Evolutionary conservation across 2,113 vertebrate species (phyloP).

Genomic region (Noturus placidus): DNA sequence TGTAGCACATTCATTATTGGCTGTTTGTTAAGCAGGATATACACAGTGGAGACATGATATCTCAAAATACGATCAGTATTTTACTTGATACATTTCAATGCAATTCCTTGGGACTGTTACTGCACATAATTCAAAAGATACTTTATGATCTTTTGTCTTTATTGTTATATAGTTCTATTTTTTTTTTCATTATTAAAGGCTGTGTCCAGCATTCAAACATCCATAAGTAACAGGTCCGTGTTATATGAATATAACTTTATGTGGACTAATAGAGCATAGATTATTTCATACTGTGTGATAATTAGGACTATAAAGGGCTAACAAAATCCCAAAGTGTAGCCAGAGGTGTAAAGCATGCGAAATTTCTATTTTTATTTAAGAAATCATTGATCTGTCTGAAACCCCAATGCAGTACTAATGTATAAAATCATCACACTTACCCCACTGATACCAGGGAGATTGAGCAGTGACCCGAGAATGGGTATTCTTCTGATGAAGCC

Average conservation of each 20-base stretch:
- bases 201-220: background rate
- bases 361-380: too few relatives aligned
- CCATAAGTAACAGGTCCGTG: background rate
- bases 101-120: background rate
- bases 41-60: background rate
- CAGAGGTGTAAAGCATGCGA: background rate
- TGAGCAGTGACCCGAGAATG: slow-evolving; percentile 91
- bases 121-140: background rate
- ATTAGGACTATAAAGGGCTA: background rate
- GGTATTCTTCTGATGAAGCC: slow-evolving; percentile 97
- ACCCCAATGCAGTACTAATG: background rate
- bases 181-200: background rate
- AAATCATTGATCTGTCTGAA: background rate
- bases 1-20: background rate
- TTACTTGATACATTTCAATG: background rate
- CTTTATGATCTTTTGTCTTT: background rate
- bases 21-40: background rate
- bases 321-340: background rate
- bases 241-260: background rate
- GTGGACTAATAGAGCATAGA: background rate
- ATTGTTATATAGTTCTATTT: background rate
- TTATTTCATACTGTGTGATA: background rate
- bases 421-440: slow-evolving; percentile 72
- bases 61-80: background rate
- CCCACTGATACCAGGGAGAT: slow-evolving; percentile 94